phyloP scores from a whole-genome alignment of 2,797 vertebrate species.

The Melanotaenia nigrans region DNA sequence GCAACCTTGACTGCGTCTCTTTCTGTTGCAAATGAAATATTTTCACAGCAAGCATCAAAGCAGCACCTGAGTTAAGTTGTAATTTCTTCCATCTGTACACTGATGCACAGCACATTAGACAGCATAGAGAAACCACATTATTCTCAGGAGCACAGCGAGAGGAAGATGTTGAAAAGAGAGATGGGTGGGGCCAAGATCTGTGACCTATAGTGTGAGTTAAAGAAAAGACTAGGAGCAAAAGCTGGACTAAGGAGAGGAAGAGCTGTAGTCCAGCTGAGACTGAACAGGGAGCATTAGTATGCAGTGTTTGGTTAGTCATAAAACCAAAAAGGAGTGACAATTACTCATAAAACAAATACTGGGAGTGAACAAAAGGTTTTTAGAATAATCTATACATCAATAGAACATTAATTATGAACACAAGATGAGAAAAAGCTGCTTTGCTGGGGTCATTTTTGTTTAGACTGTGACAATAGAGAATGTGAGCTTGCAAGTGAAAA shows the following conservation, averaged over 20 bases:
- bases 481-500: constrained; percentile 30
- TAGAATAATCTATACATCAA: constrained; percentile 20
- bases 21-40: constrained; percentile 14
- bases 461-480: constrained; percentile 30
- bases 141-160: constrained; percentile 37
- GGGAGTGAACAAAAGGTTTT: not conserved
- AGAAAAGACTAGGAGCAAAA: constrained; percentile 37
- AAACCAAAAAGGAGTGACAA: not conserved
- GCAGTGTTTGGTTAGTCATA: not conserved
- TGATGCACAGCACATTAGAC: constrained; percentile 37
- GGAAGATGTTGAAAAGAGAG: constrained; percentile 67
- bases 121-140: constrained; percentile 35
- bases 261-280: constrained; percentile 30
- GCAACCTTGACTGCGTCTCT: not conserved
- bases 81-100: constrained; percentile 29
- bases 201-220: constrained; percentile 21
- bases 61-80: constrained; percentile 28
- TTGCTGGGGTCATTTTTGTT: constrained; percentile 48
- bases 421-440: not conserved
- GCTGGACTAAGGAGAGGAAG: constrained; percentile 46
- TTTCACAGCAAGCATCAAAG: constrained; percentile 17
- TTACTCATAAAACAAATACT: not conserved
- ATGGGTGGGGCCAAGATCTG: constrained; percentile 63
- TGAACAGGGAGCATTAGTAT: constrained; percentile 8
- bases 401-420: constrained; percentile 20